phyloP scores from a whole-genome alignment of 2,888 invertebrate genomes.

The Argyra leucocephala region DNA sequence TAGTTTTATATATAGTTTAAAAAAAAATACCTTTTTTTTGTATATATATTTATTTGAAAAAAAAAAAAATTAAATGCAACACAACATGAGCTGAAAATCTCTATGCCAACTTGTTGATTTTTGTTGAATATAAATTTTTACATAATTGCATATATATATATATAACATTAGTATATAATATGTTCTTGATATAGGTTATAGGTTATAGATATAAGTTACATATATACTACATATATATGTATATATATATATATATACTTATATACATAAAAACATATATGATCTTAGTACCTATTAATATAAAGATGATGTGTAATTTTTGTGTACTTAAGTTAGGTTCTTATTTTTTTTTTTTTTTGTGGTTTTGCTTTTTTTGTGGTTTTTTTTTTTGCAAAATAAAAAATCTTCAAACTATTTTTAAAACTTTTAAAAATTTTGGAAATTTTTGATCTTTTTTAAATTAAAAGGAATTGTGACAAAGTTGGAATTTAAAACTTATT shows the following conservation, averaged over 20 bases:
- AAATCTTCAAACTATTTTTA: too few relatives aligned
- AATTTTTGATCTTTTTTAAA: too few relatives aligned
- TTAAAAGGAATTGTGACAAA: too few relatives aligned
- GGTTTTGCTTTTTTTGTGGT: too few relatives aligned
- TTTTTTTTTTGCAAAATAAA: too few relatives aligned
- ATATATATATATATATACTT: background rate
- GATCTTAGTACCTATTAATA: background rate
- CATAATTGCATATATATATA: background rate
- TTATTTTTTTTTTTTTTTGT: too few relatives aligned
- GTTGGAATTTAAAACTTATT: too few relatives aligned
- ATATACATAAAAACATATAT: background rate
- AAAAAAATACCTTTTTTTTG: background rate
- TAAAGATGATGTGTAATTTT: too few relatives aligned
- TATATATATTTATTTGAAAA: background rate
- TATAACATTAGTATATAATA: background rate
- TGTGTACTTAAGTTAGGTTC: too few relatives aligned
- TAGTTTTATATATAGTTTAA: background rate
- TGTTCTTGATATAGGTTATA: too few relatives aligned
- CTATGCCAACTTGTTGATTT: constrained; percentile 9
- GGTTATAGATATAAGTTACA: background rate
- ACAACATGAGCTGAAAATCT: background rate
- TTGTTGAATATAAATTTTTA: background rate
- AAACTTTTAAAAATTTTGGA: too few relatives aligned
- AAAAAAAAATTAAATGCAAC: too few relatives aligned
- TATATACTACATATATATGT: background rate